Conservation (phyloP, 2,113 vertebrate genomes). For the Sinocyclocheilus anshuiensis region DNA sequence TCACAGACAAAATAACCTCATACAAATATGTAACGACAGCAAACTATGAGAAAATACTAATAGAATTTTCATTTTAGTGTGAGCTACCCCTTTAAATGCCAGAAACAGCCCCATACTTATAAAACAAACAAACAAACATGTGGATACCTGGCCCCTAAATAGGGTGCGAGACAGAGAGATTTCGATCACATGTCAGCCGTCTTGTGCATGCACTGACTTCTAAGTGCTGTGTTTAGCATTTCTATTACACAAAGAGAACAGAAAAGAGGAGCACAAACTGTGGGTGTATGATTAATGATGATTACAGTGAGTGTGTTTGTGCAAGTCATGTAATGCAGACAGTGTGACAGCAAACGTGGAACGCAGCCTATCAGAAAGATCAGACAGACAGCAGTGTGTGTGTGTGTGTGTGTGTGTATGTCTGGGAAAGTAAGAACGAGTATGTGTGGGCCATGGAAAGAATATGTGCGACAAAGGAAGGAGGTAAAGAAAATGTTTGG, state of each 20-base stretch:
- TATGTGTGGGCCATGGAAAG: conserved; percentile 2
- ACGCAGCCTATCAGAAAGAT: conserved; percentile 58
- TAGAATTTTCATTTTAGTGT: background rate
- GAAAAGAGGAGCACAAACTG: conserved; percentile 7
- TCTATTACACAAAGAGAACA: background rate
- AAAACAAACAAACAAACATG: conserved; percentile 15
- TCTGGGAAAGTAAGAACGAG: background rate
- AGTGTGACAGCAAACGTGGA: conserved; percentile 62
- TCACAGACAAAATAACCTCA: background rate
- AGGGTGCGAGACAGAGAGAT: background rate
- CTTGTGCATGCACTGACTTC: background rate
- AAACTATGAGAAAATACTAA: background rate
- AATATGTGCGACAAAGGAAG: background rate
- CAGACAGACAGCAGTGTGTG: conserved; percentile 23
- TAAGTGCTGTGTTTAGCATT: background rate
- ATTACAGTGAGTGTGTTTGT: conserved; percentile 66
- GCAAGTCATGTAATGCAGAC: conserved; percentile 65
- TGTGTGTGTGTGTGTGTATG: conserved; percentile 24
- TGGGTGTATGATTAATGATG: conserved; percentile 69
- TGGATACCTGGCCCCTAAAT: background rate
- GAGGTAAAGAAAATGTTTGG: conserved; percentile 33
- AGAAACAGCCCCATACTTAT: background rate
- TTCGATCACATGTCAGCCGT: background rate
- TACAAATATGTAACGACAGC: background rate
- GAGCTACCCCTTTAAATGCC: background rate